Evolutionary conservation across 2,113 vertebrate species (phyloP).

Genomic region (Cygnus atratus): DNA sequence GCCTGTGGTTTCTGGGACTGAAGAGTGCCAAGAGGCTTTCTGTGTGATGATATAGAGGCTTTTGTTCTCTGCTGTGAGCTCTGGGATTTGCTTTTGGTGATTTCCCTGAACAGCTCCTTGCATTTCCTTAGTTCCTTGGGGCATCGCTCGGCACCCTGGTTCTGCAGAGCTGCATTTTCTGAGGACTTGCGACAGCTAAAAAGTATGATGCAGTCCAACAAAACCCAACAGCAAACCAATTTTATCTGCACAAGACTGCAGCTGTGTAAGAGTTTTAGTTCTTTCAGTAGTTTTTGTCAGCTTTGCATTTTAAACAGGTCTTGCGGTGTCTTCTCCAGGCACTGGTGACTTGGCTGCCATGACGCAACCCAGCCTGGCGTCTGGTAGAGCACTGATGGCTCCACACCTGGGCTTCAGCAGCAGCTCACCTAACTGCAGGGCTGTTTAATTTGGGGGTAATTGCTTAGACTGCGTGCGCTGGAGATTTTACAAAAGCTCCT

Average conservation of each 20-base stretch:
- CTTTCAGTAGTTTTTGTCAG: not conserved
- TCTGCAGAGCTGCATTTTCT: not conserved
- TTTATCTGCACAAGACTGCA: not conserved
- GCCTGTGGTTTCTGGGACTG: not conserved
- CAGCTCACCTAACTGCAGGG: not conserved
- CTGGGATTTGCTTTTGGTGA: not conserved
- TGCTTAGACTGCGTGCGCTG: not conserved
- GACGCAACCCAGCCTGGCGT: not conserved
- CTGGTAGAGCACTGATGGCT: not conserved
- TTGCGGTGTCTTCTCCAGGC: not conserved
- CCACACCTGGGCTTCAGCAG: not conserved
- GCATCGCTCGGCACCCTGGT: not conserved
- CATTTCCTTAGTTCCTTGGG: not conserved
- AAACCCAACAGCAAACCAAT: not conserved
- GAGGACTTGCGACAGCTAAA: not conserved
- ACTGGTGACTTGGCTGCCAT: not conserved
- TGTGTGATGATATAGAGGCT: not conserved
- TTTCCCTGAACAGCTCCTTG: not conserved
- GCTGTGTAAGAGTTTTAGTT: not conserved
- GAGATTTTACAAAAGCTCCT: not conserved
- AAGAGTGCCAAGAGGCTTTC: not conserved
- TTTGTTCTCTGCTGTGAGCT: not conserved
- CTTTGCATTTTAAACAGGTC: not conserved
- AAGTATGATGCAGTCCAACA: not conserved
- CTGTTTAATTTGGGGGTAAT: not conserved